A percentile compares a stretch with the other conserved stretches of the same genome.
Conservation (phyloP, 2,888 invertebrate genomes). For the Griposia aprilina region DNA sequence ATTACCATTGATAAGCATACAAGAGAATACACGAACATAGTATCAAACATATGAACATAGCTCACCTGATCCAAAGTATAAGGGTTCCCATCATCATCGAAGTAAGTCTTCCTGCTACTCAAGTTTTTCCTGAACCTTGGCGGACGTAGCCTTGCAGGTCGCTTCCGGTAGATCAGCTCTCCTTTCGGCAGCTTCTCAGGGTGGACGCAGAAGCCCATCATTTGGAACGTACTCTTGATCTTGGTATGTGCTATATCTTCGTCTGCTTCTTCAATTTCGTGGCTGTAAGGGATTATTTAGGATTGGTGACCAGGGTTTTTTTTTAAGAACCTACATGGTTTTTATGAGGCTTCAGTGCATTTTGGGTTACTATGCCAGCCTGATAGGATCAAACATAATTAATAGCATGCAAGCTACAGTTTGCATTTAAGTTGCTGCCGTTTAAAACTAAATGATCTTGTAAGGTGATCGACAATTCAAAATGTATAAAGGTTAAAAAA, state of each 20-base stretch:
- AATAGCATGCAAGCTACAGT: not conserved
- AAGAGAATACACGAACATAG: not conserved
- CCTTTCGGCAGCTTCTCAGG: constrained; percentile 86
- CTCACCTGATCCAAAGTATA: constrained; percentile 80
- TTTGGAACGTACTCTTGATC: constrained; percentile 92
- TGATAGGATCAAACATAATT: not conserved
- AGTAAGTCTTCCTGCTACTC: constrained; percentile 91
- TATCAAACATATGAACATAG: not conserved
- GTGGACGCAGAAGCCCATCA: constrained; percentile 90
- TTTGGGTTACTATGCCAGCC: not conserved
- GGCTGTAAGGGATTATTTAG: constrained; percentile 80
- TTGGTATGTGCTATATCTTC: constrained; percentile 87
- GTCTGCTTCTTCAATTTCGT: constrained; percentile 87
- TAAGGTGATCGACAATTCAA: too few relatives aligned
- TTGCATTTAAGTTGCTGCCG: too few relatives aligned
- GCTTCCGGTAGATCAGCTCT: constrained; percentile 92
- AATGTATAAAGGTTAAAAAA: not conserved
- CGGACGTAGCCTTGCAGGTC: constrained; percentile 90
- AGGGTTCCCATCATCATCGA: constrained; percentile 92
- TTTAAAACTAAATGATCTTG: too few relatives aligned
- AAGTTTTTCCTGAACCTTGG: constrained; percentile 81
- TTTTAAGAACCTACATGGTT: too few relatives aligned
- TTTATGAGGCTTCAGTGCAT: too few relatives aligned
- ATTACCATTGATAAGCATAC: not conserved
- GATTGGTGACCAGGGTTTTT: not conserved